A percentile compares a stretch with the other conserved stretches of the same genome.
Conservation (phyloP, 2,113 vertebrate species). For the Trogon melanurus region DNA sequence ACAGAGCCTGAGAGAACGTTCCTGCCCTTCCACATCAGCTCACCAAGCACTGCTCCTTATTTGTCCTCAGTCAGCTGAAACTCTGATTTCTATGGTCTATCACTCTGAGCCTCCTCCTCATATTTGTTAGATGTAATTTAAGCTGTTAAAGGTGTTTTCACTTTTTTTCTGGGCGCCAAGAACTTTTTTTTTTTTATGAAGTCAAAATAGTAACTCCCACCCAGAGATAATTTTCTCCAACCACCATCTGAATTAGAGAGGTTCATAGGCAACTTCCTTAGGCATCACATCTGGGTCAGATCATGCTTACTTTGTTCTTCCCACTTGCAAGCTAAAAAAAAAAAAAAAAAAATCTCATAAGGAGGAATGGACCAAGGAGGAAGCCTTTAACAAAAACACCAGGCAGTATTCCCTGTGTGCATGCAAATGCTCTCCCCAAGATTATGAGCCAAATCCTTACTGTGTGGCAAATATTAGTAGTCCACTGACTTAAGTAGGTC, state of each 20-base stretch:
- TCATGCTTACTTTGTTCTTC: neutral
- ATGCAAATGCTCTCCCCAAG: constrained; percentile 18
- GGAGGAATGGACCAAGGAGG: neutral
- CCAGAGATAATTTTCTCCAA: neutral
- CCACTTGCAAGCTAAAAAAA: neutral
- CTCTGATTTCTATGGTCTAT: neutral
- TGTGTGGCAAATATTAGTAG: constrained; percentile 39
- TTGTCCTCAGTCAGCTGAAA: neutral
- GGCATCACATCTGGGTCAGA: neutral
- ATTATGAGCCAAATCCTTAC: constrained; percentile 49
- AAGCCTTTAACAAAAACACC: constrained; percentile 31
- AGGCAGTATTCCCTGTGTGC: constrained; percentile 22
- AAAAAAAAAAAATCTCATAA: neutral
- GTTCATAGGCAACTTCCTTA: neutral
- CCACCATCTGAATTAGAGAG: neutral
- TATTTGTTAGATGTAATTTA: neutral
- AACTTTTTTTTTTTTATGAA: neutral
- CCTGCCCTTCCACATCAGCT: neutral
- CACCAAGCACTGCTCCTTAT: neutral
- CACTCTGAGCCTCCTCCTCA: neutral
- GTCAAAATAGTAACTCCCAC: neutral
- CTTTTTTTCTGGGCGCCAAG: neutral
- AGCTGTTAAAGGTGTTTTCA: neutral
- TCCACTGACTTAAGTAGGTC: constrained; percentile 51
- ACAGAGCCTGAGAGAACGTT: neutral